Percentiles rank a stretch among this genome's conserved stretches.
Conservation (phyloP, 2,113 vertebrate species). For the Pterocles gutturalis region DNA sequence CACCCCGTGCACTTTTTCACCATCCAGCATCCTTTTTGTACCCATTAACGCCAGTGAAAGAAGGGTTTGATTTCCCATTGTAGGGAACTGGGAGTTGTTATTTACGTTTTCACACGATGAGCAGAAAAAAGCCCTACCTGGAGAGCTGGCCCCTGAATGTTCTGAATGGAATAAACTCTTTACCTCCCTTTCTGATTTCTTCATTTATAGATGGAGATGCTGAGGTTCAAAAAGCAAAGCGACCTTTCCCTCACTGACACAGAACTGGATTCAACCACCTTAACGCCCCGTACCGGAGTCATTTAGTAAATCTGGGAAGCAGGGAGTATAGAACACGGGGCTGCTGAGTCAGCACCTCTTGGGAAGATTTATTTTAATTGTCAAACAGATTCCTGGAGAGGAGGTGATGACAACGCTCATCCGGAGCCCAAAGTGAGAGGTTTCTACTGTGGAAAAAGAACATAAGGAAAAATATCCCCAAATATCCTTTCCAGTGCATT, state of each 20-base stretch:
- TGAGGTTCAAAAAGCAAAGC: not conserved
- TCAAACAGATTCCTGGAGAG: not conserved
- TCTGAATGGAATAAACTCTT: not conserved
- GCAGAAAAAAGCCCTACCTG: not conserved
- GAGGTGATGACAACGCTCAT: not conserved
- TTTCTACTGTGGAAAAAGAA: not conserved
- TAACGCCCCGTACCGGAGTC: not conserved
- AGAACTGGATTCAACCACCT: not conserved
- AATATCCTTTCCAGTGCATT: not conserved
- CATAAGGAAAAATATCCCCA: not conserved
- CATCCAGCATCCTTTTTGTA: no score
- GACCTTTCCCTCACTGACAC: not conserved
- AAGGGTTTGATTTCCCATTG: not conserved
- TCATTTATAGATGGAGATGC: not conserved
- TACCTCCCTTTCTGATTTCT: not conserved
- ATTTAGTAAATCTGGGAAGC: not conserved
- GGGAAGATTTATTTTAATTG: not conserved
- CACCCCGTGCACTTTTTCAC: not conserved
- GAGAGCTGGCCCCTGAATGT: not conserved
- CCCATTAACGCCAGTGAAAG: rapidly evolving
- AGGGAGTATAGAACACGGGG: not conserved
- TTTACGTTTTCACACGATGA: not conserved
- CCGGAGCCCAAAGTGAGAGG: not conserved
- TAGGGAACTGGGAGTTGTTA: not conserved
- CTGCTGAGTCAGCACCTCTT: not conserved